These are phyloP conservation scores for Ditylenchus dipsaci DNA, from an alignment of 1,140 invertebrate genomes.

Conservation along the genomic window DNA sequence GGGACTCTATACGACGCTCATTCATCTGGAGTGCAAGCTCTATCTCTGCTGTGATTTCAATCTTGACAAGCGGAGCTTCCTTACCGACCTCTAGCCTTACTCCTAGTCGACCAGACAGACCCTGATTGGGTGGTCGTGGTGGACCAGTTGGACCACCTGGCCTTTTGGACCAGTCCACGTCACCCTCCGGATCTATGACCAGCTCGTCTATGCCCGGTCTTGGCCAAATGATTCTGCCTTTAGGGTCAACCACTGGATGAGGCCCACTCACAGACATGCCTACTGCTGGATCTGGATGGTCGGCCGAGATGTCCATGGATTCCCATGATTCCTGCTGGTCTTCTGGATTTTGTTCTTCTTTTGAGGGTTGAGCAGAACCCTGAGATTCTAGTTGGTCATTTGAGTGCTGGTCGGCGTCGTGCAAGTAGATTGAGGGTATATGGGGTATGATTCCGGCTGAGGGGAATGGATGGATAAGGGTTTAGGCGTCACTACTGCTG, in stretches of 20 bases:
- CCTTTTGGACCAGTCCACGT: not conserved
- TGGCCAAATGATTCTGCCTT: not conserved
- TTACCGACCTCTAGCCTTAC: too few species aligned
- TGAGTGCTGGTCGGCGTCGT: too few species aligned
- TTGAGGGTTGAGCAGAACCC: too few species aligned
- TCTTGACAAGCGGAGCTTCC: not conserved
- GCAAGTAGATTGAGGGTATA: not conserved
- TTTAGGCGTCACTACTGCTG: not conserved
- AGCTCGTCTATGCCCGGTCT: not conserved
- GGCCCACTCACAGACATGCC: not conserved
- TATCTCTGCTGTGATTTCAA: conserved; percentile 43
- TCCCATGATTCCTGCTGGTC: too few species aligned
- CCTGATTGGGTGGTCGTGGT: too few species aligned
- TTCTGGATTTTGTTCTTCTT: too few species aligned
- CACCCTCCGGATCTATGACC: not conserved
- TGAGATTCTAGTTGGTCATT: too few species aligned
- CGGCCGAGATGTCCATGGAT: too few species aligned
- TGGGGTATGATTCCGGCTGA: not conserved
- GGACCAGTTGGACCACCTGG: not conserved
- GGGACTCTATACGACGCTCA: conserved; percentile 30
- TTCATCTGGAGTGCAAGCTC: conserved; percentile 27
- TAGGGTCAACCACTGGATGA: not conserved
- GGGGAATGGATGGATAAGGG: not conserved
- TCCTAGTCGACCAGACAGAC: too few species aligned
- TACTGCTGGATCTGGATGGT: not conserved